Conservation (phyloP, 1,140 invertebrate species). For the Drosophila sucinea region DNA sequence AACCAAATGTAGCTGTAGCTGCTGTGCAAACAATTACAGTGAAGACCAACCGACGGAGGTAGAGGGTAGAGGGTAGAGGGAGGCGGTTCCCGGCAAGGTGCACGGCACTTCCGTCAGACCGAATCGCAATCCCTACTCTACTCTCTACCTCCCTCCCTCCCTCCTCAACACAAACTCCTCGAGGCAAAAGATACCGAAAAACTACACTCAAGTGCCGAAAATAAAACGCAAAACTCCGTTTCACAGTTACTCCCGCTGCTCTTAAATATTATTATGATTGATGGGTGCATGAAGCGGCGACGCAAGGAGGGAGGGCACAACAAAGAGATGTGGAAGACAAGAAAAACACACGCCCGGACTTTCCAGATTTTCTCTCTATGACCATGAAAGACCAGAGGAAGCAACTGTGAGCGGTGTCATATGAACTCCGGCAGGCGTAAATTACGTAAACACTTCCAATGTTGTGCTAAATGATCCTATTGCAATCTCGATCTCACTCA, state of each 20-base stretch:
- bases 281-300: conserved; percentile 46
- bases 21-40: conserved; percentile 76
- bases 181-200: conserved; percentile 36
- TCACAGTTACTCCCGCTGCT: conserved; percentile 32
- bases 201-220: conserved; percentile 66
- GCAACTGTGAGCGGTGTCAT: conserved; percentile 19
- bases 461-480: too few species aligned
- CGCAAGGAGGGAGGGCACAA: conserved; percentile 22
- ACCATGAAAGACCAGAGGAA: conserved; percentile 12
- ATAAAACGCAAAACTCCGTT: conserved; percentile 62
- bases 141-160: too few species aligned
- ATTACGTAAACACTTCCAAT: conserved; percentile 24
- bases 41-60: conserved; percentile 24
- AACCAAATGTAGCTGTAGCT: conserved; percentile 48
- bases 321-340: conserved; percentile 16
- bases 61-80: conserved; percentile 18
- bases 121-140: neutral
- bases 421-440: conserved; percentile 37
- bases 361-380: conserved; percentile 12
- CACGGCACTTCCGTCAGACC: conserved; percentile 52
- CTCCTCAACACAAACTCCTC: neutral
- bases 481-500: too few species aligned
- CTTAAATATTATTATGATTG: conserved; percentile 71
- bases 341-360: conserved; percentile 16
- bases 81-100: conserved; percentile 18